A percentile compares a stretch with the other conserved stretches of the same genome.
Evolutionary conservation across 2,113 vertebrate genomes (phyloP).

Genomic region (Pseudopodoces humilis): DNA sequence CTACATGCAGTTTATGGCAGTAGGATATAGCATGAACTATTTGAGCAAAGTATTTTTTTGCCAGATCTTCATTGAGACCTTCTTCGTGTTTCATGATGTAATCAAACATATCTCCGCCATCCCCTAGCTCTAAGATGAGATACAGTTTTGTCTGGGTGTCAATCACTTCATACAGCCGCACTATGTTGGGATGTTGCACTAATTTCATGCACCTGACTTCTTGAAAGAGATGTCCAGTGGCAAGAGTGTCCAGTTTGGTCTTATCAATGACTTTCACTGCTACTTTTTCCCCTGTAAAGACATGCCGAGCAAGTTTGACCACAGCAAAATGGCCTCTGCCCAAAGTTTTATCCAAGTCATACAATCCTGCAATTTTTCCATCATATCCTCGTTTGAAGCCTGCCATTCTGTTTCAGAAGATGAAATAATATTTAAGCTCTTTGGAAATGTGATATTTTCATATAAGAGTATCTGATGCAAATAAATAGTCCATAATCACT

Average conservation of each 20-base stretch:
- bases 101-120: slow-evolving; percentile 98
- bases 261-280: slow-evolving; percentile 99
- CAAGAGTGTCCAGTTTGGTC: slow-evolving; percentile 93
- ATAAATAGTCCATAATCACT: slow-evolving; percentile 78
- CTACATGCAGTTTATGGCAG: slow-evolving; percentile 95
- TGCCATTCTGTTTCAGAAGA: slow-evolving; percentile 84
- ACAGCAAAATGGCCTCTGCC: slow-evolving; percentile 97
- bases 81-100: slow-evolving; percentile 99
- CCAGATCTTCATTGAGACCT: slow-evolving; percentile 93
- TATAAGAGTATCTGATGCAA: slow-evolving; percentile 71
- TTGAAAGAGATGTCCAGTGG: slow-evolving; percentile 96
- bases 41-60: slow-evolving; percentile 98
- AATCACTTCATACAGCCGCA: slow-evolving; percentile 96
- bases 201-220: slow-evolving; percentile 99
- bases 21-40: slow-evolving; percentile 99
- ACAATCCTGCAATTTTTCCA: slow-evolving; percentile 96
- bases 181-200: slow-evolving; percentile 97
- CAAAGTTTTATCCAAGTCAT: slow-evolving; percentile 97
- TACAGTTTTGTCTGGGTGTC: slow-evolving; percentile 99
- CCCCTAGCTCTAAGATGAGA: slow-evolving; percentile 94
- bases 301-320: slow-evolving; percentile 95
- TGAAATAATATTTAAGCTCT: slow-evolving; percentile 38
- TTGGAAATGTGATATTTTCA: slow-evolving; percentile 73
- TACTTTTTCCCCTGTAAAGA: slow-evolving; percentile 98
- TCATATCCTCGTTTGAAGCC: slow-evolving; percentile 97